A percentile compares a stretch with the other conserved stretches of the same genome.
Evolutionary conservation across 2,888 invertebrate species (phyloP).

Genomic region (Plagiodera versicolora): DNA sequence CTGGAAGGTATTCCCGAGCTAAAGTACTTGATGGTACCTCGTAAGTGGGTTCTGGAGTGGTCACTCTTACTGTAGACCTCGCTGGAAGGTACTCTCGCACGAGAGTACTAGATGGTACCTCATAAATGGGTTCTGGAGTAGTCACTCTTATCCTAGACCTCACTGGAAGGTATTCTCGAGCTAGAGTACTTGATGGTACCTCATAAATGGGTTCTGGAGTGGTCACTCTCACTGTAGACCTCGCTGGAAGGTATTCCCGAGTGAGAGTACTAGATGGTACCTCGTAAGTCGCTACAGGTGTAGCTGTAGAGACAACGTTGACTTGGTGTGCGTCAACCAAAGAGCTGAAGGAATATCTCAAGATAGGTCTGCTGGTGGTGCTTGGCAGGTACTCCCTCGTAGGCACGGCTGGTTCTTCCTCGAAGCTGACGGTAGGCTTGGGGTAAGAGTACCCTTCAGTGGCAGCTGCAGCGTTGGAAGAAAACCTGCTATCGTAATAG

Average conservation of each 20-base stretch:
- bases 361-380: slow-evolving; percentile 38
- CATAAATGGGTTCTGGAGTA: slow-evolving; percentile 1
- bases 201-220: no score
- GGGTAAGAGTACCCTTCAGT: slow-evolving; percentile 12
- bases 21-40: slow-evolving; percentile 20
- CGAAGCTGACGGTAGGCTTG: slow-evolving; percentile 2
- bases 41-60: no score
- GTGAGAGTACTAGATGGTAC: slow-evolving; percentile 16
- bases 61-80: not conserved
- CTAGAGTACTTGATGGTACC: no score
- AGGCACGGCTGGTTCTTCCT: slow-evolving; percentile 13
- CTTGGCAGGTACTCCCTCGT: slow-evolving; percentile 8
- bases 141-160: slow-evolving; percentile 17
- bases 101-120: slow-evolving; percentile 22
- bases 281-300: no score
- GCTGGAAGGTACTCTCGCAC: slow-evolving; percentile 23
- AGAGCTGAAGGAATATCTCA: slow-evolving; percentile 40
- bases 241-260: slow-evolving; percentile 25
- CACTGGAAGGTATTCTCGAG: no score
- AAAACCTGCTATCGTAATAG: slow-evolving; percentile 40
- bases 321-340: slow-evolving; percentile 29
- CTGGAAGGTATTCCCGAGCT: slow-evolving; percentile 24
- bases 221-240: not conserved
- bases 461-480: slow-evolving; percentile 27
- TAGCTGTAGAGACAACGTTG: slow-evolving; percentile 15